Evolutionary conservation across 2,888 invertebrate species (phyloP).

Genomic region (Rhagonycha fulva): DNA sequence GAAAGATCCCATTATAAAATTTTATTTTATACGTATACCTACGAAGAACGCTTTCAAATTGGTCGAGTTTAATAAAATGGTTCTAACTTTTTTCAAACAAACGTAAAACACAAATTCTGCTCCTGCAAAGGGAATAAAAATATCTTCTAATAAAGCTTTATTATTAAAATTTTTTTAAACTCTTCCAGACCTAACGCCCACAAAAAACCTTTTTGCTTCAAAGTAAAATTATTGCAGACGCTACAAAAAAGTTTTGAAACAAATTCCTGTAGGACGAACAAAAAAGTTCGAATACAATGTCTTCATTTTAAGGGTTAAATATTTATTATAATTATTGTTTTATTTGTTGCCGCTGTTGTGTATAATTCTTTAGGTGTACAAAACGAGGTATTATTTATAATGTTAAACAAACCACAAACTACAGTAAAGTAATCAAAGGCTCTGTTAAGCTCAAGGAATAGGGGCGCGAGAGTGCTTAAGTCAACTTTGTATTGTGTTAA

Average conservation of each 20-base stretch:
- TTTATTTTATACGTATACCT: not conserved
- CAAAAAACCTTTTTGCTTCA: not conserved
- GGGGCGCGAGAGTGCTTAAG: slow-evolving; percentile 12
- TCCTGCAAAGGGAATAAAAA: not conserved
- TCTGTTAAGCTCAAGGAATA: slow-evolving; percentile 20
- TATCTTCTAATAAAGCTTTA: not conserved
- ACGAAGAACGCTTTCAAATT: not conserved
- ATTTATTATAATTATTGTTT: not conserved
- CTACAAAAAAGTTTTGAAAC: not conserved
- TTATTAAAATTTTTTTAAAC: not conserved
- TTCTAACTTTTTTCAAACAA: not conserved
- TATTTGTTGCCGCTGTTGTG: not conserved
- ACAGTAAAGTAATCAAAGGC: slow-evolving; percentile 17
- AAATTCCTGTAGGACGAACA: not conserved
- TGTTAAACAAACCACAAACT: slow-evolving; percentile 18
- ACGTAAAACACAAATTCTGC: not conserved
- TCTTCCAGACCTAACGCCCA: not conserved
- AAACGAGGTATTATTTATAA: slow-evolving; percentile 10
- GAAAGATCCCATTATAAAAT: not conserved
- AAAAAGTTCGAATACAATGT: not conserved
- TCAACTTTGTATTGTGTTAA: slow-evolving; percentile 9
- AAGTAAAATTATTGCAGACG: not conserved
- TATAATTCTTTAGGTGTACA: slow-evolving; percentile 2
- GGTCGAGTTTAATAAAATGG: not conserved
- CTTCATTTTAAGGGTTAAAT: not conserved